phyloP scores from a whole-genome alignment of 2,113 vertebrate species.

The Ptyas mucosa region DNA sequence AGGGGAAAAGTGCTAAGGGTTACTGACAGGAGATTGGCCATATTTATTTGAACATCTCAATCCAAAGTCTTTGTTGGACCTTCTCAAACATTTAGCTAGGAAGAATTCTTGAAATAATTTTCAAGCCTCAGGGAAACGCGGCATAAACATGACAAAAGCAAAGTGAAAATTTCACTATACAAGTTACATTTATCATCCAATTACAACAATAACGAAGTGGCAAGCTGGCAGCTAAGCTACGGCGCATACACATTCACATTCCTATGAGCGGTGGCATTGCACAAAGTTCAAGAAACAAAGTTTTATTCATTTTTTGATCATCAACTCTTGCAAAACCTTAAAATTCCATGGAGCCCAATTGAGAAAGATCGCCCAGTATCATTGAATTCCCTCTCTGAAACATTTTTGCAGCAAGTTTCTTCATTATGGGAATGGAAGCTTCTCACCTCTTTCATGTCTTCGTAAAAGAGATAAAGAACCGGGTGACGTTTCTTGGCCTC shows the following conservation, averaged over 20 bases:
- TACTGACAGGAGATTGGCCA: neutral
- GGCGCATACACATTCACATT: neutral
- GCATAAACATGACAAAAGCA: neutral
- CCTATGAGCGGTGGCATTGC: neutral
- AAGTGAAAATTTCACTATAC: neutral
- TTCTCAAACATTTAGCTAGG: neutral
- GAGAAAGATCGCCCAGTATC: neutral
- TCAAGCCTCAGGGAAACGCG: neutral
- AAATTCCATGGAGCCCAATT: neutral
- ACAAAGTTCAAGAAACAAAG: neutral
- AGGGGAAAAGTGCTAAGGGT: neutral
- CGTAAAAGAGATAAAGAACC: conserved; percentile 50
- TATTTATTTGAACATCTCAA: neutral
- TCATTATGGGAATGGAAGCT: neutral
- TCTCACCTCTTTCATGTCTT: conserved; percentile 47
- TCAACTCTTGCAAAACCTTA: neutral
- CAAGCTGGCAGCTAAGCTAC: neutral
- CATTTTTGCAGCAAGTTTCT: neutral
- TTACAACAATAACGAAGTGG: neutral
- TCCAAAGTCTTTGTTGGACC: neutral
- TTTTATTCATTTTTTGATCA: neutral
- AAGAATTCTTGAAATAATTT: neutral
- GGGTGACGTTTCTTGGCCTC: conserved; percentile 25
- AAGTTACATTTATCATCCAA: neutral
- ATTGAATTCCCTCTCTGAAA: neutral